Conservation (phyloP, 2,888 invertebrate genomes). For the Agrochola lychnidis region DNA sequence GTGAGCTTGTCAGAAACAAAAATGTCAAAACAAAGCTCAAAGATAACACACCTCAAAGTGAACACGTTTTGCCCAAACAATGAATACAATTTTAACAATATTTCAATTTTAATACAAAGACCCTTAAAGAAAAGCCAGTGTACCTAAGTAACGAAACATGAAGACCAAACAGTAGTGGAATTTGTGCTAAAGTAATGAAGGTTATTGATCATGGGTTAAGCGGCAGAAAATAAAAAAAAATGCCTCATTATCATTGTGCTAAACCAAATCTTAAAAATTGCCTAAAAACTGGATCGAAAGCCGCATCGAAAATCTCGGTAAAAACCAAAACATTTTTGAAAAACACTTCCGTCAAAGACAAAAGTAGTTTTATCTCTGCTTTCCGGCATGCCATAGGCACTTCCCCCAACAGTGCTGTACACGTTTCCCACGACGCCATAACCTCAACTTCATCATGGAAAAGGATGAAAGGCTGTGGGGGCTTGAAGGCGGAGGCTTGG, state of each 20-base stretch:
- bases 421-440: neutral
- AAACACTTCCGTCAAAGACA: neutral
- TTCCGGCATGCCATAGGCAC: neutral
- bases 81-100: neutral
- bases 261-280: neutral
- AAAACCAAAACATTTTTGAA: slow-evolving; percentile 5
- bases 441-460: slow-evolving; percentile 2
- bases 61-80: neutral
- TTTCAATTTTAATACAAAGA: neutral
- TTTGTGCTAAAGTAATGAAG: neutral
- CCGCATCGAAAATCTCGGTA: neutral
- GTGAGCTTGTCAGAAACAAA: neutral
- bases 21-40: slow-evolving; percentile 24
- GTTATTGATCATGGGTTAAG: slow-evolving; percentile 6
- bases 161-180: neutral
- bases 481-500: neutral
- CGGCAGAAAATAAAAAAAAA: slow-evolving; percentile 15
- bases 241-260: neutral
- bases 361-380: neutral
- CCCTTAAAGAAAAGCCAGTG: neutral
- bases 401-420: too few species aligned
- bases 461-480: too few species aligned
- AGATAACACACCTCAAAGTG: neutral
- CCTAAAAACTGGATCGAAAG: neutral
- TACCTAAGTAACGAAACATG: neutral